These are phyloP conservation scores for Pterophyllum scalare DNA, from an alignment of 2,113 vertebrate genomes.

Conservation along the genomic window DNA sequence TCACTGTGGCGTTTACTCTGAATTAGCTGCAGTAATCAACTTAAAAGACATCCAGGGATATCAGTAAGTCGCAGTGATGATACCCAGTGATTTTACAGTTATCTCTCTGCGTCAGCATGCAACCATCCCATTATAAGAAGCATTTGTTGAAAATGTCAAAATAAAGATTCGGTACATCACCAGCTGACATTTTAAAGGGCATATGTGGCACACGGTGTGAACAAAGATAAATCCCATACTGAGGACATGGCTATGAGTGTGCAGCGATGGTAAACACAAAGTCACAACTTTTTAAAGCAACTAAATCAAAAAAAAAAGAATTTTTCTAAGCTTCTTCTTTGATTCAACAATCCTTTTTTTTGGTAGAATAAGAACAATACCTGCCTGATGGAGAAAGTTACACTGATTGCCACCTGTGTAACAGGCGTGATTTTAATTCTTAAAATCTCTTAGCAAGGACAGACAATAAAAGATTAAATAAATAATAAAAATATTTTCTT, in stretches of 20 bases:
- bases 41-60: neutral
- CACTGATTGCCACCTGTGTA: neutral
- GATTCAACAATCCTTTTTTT: slow-evolving; percentile 24
- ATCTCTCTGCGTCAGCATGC: slow-evolving; percentile 2
- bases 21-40: slow-evolving; percentile 35
- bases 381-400: slow-evolving; percentile 18
- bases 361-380: neutral
- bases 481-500: neutral
- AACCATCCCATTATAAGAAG: slow-evolving; percentile 27
- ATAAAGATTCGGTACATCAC: slow-evolving; percentile 5
- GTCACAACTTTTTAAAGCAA: neutral
- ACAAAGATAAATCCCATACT: slow-evolving; percentile 10
- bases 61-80: slow-evolving; percentile 25
- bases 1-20: slow-evolving; percentile 8
- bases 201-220: neutral
- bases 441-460: slow-evolving; percentile 3
- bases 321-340: slow-evolving; percentile 12
- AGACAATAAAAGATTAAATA: neutral
- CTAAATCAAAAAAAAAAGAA: slow-evolving; percentile 16
- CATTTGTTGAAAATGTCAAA: slow-evolving; percentile 53
- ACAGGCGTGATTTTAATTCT: neutral
- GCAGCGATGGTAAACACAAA: slow-evolving; percentile 4
- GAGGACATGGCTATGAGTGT: neutral
- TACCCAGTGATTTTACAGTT: slow-evolving; percentile 4
- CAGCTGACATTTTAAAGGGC: slow-evolving; percentile 53